These are phyloP conservation scores for Zosterops hypoxanthus DNA, from an alignment of 2,113 vertebrate genomes.

Conservation along the genomic window DNA sequence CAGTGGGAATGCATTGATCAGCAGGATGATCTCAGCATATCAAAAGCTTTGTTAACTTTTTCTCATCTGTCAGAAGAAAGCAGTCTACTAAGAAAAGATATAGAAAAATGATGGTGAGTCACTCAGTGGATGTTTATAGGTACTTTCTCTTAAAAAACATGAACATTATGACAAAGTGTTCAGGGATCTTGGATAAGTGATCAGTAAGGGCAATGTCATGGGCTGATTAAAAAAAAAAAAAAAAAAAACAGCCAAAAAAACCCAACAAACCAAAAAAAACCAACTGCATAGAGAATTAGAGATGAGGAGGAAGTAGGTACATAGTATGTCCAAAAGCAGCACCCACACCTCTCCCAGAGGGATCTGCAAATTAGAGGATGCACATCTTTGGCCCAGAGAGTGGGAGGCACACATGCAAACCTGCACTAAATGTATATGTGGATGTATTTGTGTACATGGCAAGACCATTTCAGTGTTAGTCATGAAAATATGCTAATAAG, in stretches of 20 bases:
- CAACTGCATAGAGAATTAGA: background rate
- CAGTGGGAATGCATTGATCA: background rate
- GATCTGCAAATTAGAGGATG: rapidly evolving
- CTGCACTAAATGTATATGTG: background rate
- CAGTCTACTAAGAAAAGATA: background rate
- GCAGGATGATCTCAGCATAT: background rate
- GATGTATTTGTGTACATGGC: rapidly evolving
- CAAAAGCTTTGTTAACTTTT: constrained; percentile 1
- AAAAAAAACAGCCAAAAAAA: too few species aligned
- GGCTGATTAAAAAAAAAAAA: background rate
- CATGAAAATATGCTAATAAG: background rate
- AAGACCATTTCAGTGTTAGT: background rate
- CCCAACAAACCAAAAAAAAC: rapidly evolving
- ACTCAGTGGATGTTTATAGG: background rate
- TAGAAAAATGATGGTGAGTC: background rate
- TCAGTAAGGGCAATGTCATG: rapidly evolving
- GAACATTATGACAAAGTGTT: background rate
- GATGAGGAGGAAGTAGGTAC: background rate
- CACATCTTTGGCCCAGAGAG: background rate
- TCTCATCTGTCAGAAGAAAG: background rate
- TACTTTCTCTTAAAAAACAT: background rate
- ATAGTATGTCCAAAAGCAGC: rapidly evolving
- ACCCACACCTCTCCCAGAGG: rapidly evolving
- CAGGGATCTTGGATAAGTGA: background rate
- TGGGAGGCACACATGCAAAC: rapidly evolving